Conservation (phyloP, 2,888 invertebrate species). For the Priocnemis perturbator region DNA sequence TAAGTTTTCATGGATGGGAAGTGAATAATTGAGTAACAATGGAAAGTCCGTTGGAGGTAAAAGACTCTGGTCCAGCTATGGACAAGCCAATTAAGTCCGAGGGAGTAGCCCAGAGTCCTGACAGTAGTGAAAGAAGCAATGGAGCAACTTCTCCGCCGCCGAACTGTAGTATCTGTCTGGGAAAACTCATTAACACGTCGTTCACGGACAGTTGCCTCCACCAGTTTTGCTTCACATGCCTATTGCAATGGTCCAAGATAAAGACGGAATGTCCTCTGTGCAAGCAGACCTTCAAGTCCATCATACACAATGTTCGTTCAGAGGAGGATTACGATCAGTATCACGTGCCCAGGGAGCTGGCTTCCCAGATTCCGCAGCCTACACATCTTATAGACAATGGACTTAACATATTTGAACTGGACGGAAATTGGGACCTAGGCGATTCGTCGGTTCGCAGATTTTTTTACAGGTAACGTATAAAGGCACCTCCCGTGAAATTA, state of each 20-base stretch:
- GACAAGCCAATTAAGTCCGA: constrained; percentile 68
- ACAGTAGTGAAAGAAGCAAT: constrained; percentile 77
- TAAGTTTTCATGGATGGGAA: constrained; percentile 31
- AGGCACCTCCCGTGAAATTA: no score
- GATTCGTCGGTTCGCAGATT: constrained; percentile 36
- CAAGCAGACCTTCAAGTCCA: constrained; percentile 92
- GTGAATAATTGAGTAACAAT: constrained; percentile 29
- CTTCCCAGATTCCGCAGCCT: constrained; percentile 64
- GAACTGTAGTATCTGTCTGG: constrained; percentile 95
- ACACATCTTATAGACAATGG: constrained; percentile 58
- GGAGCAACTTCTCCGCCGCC: constrained; percentile 84
- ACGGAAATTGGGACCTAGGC: constrained; percentile 46
- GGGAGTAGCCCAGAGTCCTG: constrained; percentile 73
- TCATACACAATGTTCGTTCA: constrained; percentile 93
- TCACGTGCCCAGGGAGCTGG: constrained; percentile 71
- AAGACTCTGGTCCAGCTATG: constrained; percentile 34
- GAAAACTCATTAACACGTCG: constrained; percentile 90
- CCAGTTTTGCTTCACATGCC: constrained; percentile 94
- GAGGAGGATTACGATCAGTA: constrained; percentile 93
- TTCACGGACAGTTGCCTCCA: constrained; percentile 95
- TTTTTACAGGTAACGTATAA: constrained; percentile 53
- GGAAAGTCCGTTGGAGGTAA: constrained; percentile 48
- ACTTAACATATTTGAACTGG: constrained; percentile 58
- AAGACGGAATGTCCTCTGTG: constrained; percentile 96
- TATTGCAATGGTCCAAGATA: constrained; percentile 95